Percentiles rank a stretch among this genome's conserved stretches.
These are phyloP conservation scores for Cynopterus sphinx DNA, from an alignment of 2,797 vertebrate species.

Conservation along the genomic window DNA sequence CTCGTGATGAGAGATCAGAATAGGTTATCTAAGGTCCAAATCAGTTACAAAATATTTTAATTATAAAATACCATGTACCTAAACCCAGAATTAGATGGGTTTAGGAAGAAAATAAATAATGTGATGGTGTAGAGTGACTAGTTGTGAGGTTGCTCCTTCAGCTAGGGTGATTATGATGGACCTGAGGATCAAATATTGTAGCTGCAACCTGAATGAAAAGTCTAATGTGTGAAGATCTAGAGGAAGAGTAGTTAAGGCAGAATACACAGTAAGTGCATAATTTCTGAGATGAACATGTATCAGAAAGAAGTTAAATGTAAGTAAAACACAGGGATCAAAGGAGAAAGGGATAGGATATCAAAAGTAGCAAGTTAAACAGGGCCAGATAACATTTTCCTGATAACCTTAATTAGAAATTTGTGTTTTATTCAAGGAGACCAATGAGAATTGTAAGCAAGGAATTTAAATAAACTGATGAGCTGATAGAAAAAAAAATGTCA, in stretches of 20 bases:
- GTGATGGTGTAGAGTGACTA: neutral
- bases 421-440: neutral
- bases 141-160: neutral
- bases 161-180: neutral
- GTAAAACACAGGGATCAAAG: neutral
- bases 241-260: neutral
- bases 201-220: neutral
- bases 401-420: neutral
- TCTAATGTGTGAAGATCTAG: neutral
- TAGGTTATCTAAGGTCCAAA: neutral
- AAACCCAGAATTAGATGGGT: neutral
- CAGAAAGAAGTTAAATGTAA: neutral
- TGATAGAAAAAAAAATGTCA: neutral
- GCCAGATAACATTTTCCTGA: neutral
- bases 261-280: neutral
- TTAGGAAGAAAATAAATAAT: neutral
- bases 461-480: neutral
- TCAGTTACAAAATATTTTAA: neutral
- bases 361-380: neutral
- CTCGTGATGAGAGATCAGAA: neutral
- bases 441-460: neutral
- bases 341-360: neutral
- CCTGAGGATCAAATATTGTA: neutral
- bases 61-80: neutral
- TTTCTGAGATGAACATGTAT: neutral